Conservation (phyloP, 2,888 invertebrate genomes). For the Eumacrocentrus americanus region DNA sequence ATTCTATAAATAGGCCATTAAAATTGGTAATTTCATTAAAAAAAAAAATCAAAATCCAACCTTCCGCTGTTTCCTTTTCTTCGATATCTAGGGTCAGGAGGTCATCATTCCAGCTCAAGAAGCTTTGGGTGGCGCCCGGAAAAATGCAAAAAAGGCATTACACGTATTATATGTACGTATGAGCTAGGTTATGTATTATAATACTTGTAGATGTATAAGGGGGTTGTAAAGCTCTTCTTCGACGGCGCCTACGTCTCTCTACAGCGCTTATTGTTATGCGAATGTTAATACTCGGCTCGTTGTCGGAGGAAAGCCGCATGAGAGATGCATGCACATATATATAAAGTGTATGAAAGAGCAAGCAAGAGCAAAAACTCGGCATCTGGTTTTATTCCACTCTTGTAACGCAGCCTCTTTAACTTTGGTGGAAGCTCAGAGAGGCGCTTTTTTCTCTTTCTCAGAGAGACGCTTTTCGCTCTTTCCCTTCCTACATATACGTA, state of each 20-base stretch:
- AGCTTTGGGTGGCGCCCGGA: neutral
- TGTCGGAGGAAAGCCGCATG: slow-evolving; percentile 25
- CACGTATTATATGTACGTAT: too few species aligned
- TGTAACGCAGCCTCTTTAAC: slow-evolving; percentile 22
- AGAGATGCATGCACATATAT: slow-evolving; percentile 9
- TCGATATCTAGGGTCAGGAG: slow-evolving; percentile 2
- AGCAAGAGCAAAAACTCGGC: slow-evolving; percentile 21
- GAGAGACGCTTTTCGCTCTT: slow-evolving; percentile 10
- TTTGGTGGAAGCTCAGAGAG: slow-evolving; percentile 7
- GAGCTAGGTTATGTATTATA: too few species aligned
- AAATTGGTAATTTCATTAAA: neutral
- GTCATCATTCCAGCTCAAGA: slow-evolving; percentile 3
- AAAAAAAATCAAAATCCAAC: neutral
- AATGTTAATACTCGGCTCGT: slow-evolving; percentile 25
- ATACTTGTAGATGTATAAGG: too few species aligned
- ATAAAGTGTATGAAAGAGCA: slow-evolving; percentile 13
- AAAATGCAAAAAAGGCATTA: slow-evolving; percentile 1
- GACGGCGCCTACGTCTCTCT: slow-evolving; percentile 13
- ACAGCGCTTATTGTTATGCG: slow-evolving; percentile 26
- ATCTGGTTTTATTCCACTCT: slow-evolving; percentile 33
- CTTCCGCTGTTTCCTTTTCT: neutral
- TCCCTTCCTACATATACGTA: neutral
- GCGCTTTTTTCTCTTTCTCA: slow-evolving; percentile 12
- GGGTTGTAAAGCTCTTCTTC: neutral
- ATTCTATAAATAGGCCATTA: too few species aligned